Base-by-base conservation (phyloP, 2,888 invertebrate species). In the Zaprionus bogoriensis region DNA sequence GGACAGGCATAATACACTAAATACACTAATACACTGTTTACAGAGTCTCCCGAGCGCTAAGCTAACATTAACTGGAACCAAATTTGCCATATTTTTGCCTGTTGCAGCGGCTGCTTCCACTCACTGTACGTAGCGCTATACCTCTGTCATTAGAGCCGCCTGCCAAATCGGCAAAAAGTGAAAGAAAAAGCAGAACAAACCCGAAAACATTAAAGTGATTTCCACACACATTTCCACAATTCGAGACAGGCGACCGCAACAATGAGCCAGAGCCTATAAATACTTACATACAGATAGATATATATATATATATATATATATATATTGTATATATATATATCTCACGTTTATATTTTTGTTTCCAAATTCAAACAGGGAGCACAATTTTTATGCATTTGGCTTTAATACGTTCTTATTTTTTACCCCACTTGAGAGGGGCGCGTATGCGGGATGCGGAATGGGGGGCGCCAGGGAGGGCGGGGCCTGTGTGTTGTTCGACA, bases 201-300 rank as follows among this genome's bases (percentile, higher is more conserved):
- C 52, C 22, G 4, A 55, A 67, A 68, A 75, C 58, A 83, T 83
- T 74, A 51, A 78, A 85, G 82, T 55, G 69, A 85, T 80, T 80
- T 82, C 85, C 77, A 77, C 84, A 82, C 63, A 53, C 53, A 60
- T 66, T 23, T 53, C 53, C 58, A 67, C 48, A 63, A 54, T 65
- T 36, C 47, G 64, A 19, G 27, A 27, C 22, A 27, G 42, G 42
- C 72, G 67, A 83, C 87, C 84, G 61, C 84, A 80, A 80, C 77
- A 81, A 86, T 79, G 79, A 67, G 62, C 50, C 53, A 44, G 55
- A 50, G 71, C 39, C 87, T 83, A 87, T 74, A 83, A 87, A 83
- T 87, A 78, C 67, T 10, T 20, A 39, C 63, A 69, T 52, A 69
- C 46, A 47, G 2, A 28, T 55, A 55, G 50, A 66, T 70, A 70